Percentiles rank a stretch among this genome's conserved stretches.
These are phyloP conservation scores for Agrotis puta DNA, from an alignment of 2,888 invertebrate genomes.

Conservation along the genomic window DNA sequence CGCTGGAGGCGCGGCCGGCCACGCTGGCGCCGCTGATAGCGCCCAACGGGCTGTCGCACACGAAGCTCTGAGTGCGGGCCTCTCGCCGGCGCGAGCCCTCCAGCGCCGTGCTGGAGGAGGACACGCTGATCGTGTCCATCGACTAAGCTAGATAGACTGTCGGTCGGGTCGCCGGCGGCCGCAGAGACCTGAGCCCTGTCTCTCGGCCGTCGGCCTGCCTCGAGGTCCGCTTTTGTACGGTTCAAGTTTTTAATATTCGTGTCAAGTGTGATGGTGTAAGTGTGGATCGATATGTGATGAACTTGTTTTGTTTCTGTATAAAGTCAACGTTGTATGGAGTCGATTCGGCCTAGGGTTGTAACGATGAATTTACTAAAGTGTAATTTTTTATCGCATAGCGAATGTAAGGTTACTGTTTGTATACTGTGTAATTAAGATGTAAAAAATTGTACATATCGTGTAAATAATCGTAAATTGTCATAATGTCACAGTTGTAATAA, in stretches of 20 bases:
- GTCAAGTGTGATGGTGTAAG: slow-evolving; percentile 52
- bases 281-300: slow-evolving; percentile 63
- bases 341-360: slow-evolving; percentile 84
- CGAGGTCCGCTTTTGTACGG: slow-evolving; percentile 51
- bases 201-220: slow-evolving; percentile 60
- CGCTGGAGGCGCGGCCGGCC: slow-evolving; percentile 81
- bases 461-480: slow-evolving; percentile 87
- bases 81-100: slow-evolving; percentile 79
- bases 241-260: slow-evolving; percentile 53
- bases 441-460: slow-evolving; percentile 90
- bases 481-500: slow-evolving; percentile 85
- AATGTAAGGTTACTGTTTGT: slow-evolving; percentile 82
- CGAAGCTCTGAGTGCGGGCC: slow-evolving; percentile 86
- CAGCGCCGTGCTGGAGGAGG: slow-evolving; percentile 78
- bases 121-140: slow-evolving; percentile 83
- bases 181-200: slow-evolving; percentile 80
- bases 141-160: slow-evolving; percentile 74
- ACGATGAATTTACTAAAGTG: slow-evolving; percentile 88
- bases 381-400: slow-evolving; percentile 86
- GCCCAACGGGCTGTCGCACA: slow-evolving; percentile 82
- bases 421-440: slow-evolving; percentile 81
- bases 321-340: slow-evolving; percentile 68
- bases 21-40: slow-evolving; percentile 82
- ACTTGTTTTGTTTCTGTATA: slow-evolving; percentile 66
- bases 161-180: slow-evolving; percentile 60